These are phyloP conservation scores for Chionomys nivalis DNA, from an alignment of 2,113 vertebrate genomes.

Conservation along the genomic window DNA sequence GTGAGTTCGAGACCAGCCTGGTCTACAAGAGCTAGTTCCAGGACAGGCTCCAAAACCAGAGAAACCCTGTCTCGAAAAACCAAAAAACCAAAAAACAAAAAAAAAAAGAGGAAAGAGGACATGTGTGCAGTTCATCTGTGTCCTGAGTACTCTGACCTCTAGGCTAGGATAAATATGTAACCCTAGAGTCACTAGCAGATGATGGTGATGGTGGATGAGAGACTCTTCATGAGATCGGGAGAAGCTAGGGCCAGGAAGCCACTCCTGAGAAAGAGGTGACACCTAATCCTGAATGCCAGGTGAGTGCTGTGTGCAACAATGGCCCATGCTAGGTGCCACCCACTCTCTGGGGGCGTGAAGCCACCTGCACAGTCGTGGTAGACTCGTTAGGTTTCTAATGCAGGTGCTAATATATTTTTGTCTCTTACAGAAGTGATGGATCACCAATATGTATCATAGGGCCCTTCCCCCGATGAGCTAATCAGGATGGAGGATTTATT, in stretches of 20 bases:
- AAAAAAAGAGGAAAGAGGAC: no score
- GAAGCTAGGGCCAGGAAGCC: not conserved
- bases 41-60: no score
- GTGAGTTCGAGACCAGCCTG: no score
- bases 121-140: no score
- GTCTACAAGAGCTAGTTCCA: no score
- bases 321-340: not conserved
- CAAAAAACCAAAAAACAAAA: no score
- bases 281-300: rapidly evolving
- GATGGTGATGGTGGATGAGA: no score
- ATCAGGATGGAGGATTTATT: rapidly evolving
- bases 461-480: not conserved
- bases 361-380: not conserved
- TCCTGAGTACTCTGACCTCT: not conserved
- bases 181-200: not conserved
- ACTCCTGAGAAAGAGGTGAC: not conserved
- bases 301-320: not conserved
- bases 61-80: no score
- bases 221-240: not conserved
- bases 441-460: not conserved
- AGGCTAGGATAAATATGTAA: not conserved
- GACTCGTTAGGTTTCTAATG: not conserved
- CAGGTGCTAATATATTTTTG: not conserved
- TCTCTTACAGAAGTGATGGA: not conserved
- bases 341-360: not conserved